These are phyloP conservation scores for Trididemnum clinides DNA, from an alignment of 23 tunicate genomes.

Conservation along the genomic window DNA sequence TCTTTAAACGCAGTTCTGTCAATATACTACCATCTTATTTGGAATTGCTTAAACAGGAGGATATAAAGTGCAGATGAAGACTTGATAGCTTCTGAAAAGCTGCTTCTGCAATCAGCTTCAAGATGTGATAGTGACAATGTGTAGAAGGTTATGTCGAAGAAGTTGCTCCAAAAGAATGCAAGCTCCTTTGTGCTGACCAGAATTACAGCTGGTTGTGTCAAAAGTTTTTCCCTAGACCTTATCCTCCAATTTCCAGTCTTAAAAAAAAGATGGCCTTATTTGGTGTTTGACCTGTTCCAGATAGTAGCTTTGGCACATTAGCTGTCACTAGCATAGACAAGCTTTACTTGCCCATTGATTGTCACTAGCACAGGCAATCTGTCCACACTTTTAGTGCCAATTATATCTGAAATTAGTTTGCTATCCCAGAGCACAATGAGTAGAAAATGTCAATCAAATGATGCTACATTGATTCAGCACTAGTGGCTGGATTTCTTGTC, in stretches of 20 bases:
- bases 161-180: not conserved
- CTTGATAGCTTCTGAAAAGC: constrained; percentile 6
- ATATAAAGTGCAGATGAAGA: constrained; percentile 1
- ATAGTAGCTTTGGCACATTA: not conserved
- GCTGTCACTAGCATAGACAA: too few relatives aligned
- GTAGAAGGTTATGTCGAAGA: not conserved
- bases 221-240: constrained; percentile 10
- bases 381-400: constrained; percentile 10
- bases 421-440: constrained; percentile 11
- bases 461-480: constrained; percentile 14
- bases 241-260: constrained; percentile 20
- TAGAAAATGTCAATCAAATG: not conserved
- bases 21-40: constrained; percentile 4
- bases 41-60: constrained; percentile 15
- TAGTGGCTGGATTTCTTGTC: constrained; percentile 26
- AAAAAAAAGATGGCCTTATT: constrained; percentile 4
- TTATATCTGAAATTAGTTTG: not conserved
- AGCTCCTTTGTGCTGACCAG: constrained; percentile 23
- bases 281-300: constrained; percentile 13
- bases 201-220: constrained; percentile 11
- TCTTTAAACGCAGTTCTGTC: constrained; percentile 8
- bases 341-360: not conserved
- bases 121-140: constrained; percentile 1
- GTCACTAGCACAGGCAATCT: constrained; percentile 30
- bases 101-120: not conserved